These are phyloP conservation scores for Musca domestica DNA, from an alignment of 1,140 invertebrate genomes.

Conservation along the genomic window DNA sequence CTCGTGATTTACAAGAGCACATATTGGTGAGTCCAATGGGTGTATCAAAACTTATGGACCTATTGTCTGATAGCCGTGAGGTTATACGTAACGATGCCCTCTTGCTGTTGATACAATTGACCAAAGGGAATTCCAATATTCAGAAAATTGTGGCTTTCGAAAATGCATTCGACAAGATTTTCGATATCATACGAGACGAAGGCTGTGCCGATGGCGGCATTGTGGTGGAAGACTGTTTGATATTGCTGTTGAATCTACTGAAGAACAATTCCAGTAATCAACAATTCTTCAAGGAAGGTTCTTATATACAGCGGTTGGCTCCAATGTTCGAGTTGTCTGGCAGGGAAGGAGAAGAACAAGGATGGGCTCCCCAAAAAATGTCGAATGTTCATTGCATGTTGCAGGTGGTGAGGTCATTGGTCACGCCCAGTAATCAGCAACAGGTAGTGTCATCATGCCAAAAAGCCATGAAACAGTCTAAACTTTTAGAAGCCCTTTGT, in stretches of 20 bases:
- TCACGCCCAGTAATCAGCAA: constrained; percentile 83
- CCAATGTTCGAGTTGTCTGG: constrained; percentile 81
- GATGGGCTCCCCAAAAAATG: constrained; percentile 93
- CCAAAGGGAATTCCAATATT: constrained; percentile 93
- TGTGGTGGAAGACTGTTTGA: constrained; percentile 95
- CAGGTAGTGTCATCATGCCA: constrained; percentile 77
- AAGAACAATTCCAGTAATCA: constrained; percentile 97
- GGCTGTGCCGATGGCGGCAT: constrained; percentile 94
- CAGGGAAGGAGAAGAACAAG: constrained; percentile 66
- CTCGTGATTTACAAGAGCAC: constrained; percentile 93
- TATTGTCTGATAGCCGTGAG: constrained; percentile 90
- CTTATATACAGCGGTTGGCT: constrained; percentile 85
- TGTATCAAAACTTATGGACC: constrained; percentile 96
- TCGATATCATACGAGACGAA: constrained; percentile 91
- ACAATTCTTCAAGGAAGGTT: constrained; percentile 97
- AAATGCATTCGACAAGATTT: constrained; percentile 94
- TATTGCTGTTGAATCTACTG: constrained; percentile 92
- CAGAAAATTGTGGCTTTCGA: constrained; percentile 99
- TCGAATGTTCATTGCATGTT: constrained; percentile 91
- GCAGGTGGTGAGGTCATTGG: constrained; percentile 84
- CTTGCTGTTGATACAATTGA: constrained; percentile 88
- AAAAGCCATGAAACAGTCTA: constrained; percentile 80
- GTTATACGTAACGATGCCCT: constrained; percentile 95
- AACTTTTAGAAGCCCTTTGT: constrained; percentile 79
- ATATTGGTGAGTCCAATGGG: constrained; percentile 94